Evolutionary conservation across 2,113 vertebrate species (phyloP).

Genomic region (Diphyllodes magnificus): DNA sequence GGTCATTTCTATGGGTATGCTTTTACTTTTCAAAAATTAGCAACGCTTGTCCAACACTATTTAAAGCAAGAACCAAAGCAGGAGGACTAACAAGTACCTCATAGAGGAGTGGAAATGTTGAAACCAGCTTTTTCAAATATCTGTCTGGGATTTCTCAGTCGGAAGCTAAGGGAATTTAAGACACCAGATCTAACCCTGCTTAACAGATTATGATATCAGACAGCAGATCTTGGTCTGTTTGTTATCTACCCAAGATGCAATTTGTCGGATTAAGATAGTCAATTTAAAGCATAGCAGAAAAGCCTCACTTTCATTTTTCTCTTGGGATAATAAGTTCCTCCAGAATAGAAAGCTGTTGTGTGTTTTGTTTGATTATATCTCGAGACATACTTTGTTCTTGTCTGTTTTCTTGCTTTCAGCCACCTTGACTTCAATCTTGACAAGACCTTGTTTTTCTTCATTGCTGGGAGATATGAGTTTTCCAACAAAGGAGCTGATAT

Average conservation of each 20-base stretch:
- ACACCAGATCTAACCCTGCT: neutral
- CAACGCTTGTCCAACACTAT: neutral
- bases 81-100: neutral
- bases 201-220: neutral
- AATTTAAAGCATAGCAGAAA: neutral
- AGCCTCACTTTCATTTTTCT: neutral
- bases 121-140: neutral
- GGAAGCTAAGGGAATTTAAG: neutral
- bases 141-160: neutral
- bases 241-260: neutral
- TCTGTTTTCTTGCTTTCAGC: conserved; percentile 71
- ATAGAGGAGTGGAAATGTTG: neutral
- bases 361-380: neutral
- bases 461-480: conserved; percentile 95
- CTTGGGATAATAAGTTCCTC: neutral
- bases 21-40: conserved; percentile 38
- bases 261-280: neutral
- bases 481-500: conserved; percentile 97
- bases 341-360: neutral
- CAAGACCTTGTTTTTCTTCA: conserved; percentile 95
- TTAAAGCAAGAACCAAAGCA: neutral
- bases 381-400: neutral
- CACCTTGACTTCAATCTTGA: conserved; percentile 95
- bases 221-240: neutral
- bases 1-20: conserved; percentile 97